Base-by-base conservation (phyloP, 1,140 invertebrate species). In the Rhagoletis zephyria region DNA sequence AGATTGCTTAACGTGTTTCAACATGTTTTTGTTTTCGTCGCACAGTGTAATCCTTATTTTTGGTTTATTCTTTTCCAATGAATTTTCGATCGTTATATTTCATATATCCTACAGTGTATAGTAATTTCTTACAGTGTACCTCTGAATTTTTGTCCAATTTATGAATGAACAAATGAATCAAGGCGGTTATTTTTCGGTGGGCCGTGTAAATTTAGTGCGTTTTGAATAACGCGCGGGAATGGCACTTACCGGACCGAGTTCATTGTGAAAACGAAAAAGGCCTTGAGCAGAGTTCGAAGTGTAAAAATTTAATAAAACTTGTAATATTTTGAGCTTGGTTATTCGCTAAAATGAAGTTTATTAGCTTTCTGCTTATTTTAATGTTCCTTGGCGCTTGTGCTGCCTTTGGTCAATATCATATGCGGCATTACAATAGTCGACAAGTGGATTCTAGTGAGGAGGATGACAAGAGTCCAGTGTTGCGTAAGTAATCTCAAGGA, bases 371-470 rank as follows among this genome's bases (percentile, higher is more conserved):
- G n/a, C 2, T 85, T 2, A 63, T 85, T 9, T 60, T 85, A 45
- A 45, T 88, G 10, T 63, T 45, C n/a, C 45, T 88, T 51, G 70
- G 74, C 48, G 88, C 87, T 14, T 90, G 90, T 87, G 74, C 87
- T 19, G 90, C 88, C 87, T 92, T 92, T 65, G 91, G 91, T 74
- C 90, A 92, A 88, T 92, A 92, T 61, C 91, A 92, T 63, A 92
- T 92, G 91, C 91, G 92, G 85, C 90, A 90, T 67, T 92, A 92
- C 90, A 92, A 87, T 89, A 89, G n/a, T 77, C 89, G 30, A 88
- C 74, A 90, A 70, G 89, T 91, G 64, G 91, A 92, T 45, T 92
- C 91, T 30, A 86, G 85, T 63, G 85, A 89, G 40, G 91, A 92
- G 87, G 88, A 89, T 9, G 89, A 92, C 10, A 92, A 91, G 48